These are phyloP conservation scores for Pristionchus entomophagus DNA, from an alignment of 2,888 invertebrate genomes.

Conservation along the genomic window DNA sequence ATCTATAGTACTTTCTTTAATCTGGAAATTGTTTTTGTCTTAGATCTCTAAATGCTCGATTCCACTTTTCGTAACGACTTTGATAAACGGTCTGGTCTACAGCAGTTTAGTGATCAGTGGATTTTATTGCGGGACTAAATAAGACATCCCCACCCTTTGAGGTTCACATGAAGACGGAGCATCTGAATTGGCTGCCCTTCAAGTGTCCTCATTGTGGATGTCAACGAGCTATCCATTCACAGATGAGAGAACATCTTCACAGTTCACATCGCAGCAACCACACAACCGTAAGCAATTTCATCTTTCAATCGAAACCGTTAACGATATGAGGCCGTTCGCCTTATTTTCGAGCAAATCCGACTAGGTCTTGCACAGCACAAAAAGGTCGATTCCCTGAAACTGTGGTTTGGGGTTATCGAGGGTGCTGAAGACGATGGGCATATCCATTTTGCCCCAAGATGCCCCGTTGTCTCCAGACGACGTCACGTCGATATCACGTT, in stretches of 20 bases:
- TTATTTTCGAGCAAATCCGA: background rate
- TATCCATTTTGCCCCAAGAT: too few relatives aligned
- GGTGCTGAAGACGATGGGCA: too few relatives aligned
- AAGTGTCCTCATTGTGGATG: conserved; percentile 7
- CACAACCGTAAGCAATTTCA: background rate
- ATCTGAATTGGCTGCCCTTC: conserved; percentile 19
- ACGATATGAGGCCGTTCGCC: too few relatives aligned
- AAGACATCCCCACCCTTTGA: background rate
- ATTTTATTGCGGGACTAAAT: background rate
- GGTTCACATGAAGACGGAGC: conserved; percentile 22
- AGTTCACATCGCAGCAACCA: background rate
- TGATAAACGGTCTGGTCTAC: too few relatives aligned
- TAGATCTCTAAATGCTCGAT: background rate
- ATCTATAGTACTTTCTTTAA: background rate
- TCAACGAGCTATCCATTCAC: background rate
- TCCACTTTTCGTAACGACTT: too few relatives aligned
- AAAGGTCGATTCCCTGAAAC: too few relatives aligned
- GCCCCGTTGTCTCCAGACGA: too few relatives aligned
- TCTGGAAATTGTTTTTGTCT: background rate
- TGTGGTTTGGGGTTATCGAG: too few relatives aligned
- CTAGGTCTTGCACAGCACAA: too few relatives aligned
- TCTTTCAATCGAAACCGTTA: background rate
- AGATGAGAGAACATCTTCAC: conserved; percentile 7
- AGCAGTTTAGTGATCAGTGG: background rate
- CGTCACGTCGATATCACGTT: too few relatives aligned